Conservation (phyloP, 2,797 vertebrate species). For the Enteromius trimaculatus region DNA sequence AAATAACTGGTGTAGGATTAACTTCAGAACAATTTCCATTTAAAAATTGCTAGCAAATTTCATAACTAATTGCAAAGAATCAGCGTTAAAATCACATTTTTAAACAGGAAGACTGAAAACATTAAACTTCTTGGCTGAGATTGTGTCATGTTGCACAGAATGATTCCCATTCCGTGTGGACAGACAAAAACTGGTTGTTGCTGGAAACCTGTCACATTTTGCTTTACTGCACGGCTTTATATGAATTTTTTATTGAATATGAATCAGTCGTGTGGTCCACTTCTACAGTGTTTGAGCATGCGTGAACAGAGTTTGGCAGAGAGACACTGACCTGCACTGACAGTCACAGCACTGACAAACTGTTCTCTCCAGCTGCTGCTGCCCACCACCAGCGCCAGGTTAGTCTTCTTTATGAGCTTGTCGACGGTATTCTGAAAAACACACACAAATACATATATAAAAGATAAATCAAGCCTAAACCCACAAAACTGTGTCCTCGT, state of each 20-base stretch:
- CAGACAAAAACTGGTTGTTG: conserved; percentile 2
- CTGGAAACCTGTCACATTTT: background rate
- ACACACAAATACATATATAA: conserved; percentile 53
- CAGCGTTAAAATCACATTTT: background rate
- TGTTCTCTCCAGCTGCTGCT: conserved; percentile 91
- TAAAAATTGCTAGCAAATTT: background rate
- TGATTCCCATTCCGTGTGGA: background rate
- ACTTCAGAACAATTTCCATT: background rate
- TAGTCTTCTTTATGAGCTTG: conserved; percentile 90
- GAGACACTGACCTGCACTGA: conserved; percentile 83
- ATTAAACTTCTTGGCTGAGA: background rate
- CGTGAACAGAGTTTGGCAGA: conserved; percentile 28
- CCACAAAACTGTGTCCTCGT: conserved; percentile 25
- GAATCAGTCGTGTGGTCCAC: conserved; percentile 31
- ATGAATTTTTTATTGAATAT: background rate
- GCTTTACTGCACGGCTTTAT: background rate
- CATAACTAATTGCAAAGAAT: background rate
- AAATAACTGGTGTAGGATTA: background rate
- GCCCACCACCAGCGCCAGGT: conserved; percentile 87
- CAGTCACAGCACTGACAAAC: conserved; percentile 88
- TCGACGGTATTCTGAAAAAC: conserved; percentile 84
- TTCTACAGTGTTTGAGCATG: conserved; percentile 27
- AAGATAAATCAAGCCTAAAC: conserved; percentile 29
- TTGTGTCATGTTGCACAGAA: conserved; percentile 3
- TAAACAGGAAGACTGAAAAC: no score